Evolutionary conservation across 2,797 vertebrate genomes (phyloP).

Genomic region (Hydrocynus forskahlii): DNA sequence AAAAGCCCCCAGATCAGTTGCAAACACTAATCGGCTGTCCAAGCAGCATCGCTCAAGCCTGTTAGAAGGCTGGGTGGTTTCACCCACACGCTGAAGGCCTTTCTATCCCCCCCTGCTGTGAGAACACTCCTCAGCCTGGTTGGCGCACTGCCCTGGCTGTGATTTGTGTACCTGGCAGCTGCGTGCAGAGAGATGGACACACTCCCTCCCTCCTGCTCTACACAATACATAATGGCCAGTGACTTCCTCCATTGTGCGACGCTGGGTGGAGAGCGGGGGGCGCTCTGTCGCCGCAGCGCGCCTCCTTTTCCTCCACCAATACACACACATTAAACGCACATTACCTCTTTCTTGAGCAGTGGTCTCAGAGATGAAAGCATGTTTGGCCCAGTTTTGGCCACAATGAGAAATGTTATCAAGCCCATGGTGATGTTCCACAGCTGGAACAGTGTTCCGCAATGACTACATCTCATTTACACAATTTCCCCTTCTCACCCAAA

Average conservation of each 20-base stretch:
- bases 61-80: constrained; percentile 30
- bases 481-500: no score
- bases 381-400: neutral
- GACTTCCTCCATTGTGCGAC: constrained; percentile 55
- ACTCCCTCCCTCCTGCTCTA: constrained; percentile 34
- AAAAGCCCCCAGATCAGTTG: constrained; percentile 37
- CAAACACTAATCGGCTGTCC: constrained; percentile 38
- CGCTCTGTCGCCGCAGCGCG: constrained; percentile 44
- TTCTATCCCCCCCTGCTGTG: constrained; percentile 20
- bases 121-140: constrained; percentile 35
- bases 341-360: neutral
- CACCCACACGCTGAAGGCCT: constrained; percentile 16
- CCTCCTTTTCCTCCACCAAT: constrained; percentile 47
- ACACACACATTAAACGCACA: constrained; percentile 1
- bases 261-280: constrained; percentile 49
- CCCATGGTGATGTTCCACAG: neutral
- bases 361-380: neutral
- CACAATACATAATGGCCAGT: constrained; percentile 54
- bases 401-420: neutral
- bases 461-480: no score
- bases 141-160: constrained; percentile 25
- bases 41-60: constrained; percentile 16
- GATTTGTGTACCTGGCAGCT: constrained; percentile 43
- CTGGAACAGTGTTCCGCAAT: no score
- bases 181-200: constrained; percentile 34